These are phyloP conservation scores for Chaunax sp. DNA, from an alignment of 2,797 vertebrate species.

Conservation along the genomic window DNA sequence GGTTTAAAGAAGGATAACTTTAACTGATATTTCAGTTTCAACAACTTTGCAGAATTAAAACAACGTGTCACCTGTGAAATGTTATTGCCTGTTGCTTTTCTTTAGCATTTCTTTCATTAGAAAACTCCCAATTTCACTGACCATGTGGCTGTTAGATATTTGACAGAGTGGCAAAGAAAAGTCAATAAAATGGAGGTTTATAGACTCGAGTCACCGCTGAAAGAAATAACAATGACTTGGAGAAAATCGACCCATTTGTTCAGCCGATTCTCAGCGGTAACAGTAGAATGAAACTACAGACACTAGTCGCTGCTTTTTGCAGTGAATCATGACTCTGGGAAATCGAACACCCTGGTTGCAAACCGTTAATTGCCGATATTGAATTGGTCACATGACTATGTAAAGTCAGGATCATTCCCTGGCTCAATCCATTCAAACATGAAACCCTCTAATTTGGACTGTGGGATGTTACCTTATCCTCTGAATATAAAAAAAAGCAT, in stretches of 20 bases:
- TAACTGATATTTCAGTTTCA: too few relatives aligned
- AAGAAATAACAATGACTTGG: slow-evolving; percentile 20
- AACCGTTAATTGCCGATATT: slow-evolving; percentile 15
- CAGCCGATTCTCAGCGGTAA: slow-evolving; percentile 21
- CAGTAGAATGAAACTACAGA: slow-evolving; percentile 32
- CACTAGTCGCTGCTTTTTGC: slow-evolving; percentile 13
- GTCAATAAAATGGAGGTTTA: slow-evolving; percentile 18
- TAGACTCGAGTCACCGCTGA: slow-evolving; percentile 14
- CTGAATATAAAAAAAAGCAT: slow-evolving; percentile 1
- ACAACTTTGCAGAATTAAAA: too few relatives aligned
- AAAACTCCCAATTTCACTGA: too few relatives aligned
- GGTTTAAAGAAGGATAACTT: too few relatives aligned
- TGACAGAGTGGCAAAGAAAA: not conserved
- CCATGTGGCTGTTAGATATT: not conserved
- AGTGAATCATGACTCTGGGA: not conserved
- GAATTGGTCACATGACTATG: slow-evolving; percentile 1
- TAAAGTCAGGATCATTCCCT: slow-evolving; percentile 10
- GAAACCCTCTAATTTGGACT: too few relatives aligned
- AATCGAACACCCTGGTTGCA: slow-evolving; percentile 3
- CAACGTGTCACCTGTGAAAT: too few relatives aligned
- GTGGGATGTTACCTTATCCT: not conserved
- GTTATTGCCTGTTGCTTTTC: too few relatives aligned
- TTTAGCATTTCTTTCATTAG: too few relatives aligned
- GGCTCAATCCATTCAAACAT: slow-evolving; percentile 24
- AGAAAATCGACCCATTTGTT: slow-evolving; percentile 39